Percentiles rank a stretch among this genome's conserved stretches.
Conservation (phyloP, 2,888 invertebrate species). For the Ectemnius continuus region DNA sequence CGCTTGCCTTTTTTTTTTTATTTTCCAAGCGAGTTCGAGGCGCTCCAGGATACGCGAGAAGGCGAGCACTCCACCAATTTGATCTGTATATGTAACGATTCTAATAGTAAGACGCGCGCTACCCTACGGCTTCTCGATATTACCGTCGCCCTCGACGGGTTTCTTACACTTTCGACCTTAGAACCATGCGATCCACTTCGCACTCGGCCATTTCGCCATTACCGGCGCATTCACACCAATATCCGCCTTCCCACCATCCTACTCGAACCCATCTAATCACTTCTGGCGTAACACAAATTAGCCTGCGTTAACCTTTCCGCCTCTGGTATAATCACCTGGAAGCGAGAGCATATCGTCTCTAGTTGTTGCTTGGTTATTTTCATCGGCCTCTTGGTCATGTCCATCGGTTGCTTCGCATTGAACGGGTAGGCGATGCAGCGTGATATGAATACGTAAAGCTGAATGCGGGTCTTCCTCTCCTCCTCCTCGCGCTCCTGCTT, state of each 20-base stretch:
- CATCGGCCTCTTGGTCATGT: conserved; percentile 96
- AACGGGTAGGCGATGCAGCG: conserved; percentile 99
- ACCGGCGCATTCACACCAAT: background rate
- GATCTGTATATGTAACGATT: conserved; percentile 47
- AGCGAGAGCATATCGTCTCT: conserved; percentile 95
- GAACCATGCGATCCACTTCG: background rate
- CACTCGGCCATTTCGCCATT: background rate
- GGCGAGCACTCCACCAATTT: background rate
- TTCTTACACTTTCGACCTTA: conserved; percentile 50
- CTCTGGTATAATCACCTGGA: conserved; percentile 84
- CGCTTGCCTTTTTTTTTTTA: background rate
- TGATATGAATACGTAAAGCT: conserved; percentile 98
- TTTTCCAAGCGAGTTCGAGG: conserved; percentile 2
- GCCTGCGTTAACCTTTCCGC: no score
- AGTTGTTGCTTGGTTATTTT: conserved; percentile 98
- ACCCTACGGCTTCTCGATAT: conserved; percentile 63
- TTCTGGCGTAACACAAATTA: no score
- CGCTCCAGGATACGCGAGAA: conserved; percentile 2
- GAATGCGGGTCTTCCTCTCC: conserved; percentile 95
- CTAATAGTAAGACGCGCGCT: conserved; percentile 47
- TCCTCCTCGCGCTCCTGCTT: conserved; percentile 98
- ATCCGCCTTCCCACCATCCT: background rate
- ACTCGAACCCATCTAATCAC: background rate
- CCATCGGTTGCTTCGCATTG: conserved; percentile 99
- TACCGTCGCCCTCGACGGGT: conserved; percentile 54